Evolutionary conservation across 2,888 invertebrate genomes (phyloP).

Genomic region (Agriotes lineatus): DNA sequence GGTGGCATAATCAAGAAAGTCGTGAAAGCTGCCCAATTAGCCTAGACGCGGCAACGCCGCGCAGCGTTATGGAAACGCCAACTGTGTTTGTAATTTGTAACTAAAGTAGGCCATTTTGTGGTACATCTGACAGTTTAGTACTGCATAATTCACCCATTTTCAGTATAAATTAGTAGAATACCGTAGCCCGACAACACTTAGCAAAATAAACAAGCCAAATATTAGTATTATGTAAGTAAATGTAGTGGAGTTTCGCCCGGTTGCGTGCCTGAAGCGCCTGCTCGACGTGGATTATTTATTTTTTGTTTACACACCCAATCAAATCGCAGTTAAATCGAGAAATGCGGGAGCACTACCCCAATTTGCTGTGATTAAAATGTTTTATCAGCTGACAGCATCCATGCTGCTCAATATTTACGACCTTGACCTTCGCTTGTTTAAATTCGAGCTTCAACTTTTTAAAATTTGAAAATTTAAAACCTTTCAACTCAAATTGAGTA

Average conservation of each 20-base stretch:
- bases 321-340: constrained; percentile 18
- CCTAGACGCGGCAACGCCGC: constrained; percentile 28
- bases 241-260: background rate
- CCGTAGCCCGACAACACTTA: background rate
- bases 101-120: constrained; percentile 51
- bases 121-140: constrained; percentile 46
- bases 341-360: background rate
- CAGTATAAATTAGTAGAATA: constrained; percentile 1
- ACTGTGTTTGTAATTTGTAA: constrained; percentile 68
- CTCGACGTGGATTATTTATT: constrained; percentile 26
- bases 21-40: no score
- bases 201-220: background rate
- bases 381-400: constrained; percentile 31
- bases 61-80: constrained; percentile 67
- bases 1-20: no score
- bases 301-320: constrained; percentile 49
- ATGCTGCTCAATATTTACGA: constrained; percentile 25
- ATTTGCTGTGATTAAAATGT: background rate
- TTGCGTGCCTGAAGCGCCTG: background rate
- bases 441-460: background rate
- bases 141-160: constrained; percentile 44
- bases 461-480: background rate
- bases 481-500: background rate
- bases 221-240: constrained; percentile 22
- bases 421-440: constrained; percentile 48